phyloP scores from a whole-genome alignment of 2,888 invertebrate species.

The Drosophila sordidula region DNA sequence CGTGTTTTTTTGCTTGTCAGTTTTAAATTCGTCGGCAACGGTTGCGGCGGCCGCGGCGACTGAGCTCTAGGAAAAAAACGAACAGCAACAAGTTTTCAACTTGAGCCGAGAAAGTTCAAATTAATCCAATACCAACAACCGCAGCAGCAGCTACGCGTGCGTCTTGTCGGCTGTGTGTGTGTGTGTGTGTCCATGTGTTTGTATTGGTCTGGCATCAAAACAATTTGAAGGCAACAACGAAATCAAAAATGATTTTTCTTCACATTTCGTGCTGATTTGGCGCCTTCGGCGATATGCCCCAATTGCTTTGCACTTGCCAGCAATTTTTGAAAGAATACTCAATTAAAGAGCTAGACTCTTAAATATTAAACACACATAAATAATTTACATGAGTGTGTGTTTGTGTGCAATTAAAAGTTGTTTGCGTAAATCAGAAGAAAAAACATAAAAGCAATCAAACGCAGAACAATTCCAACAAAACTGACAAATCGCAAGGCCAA shows the following conservation, averaged over 20 bases:
- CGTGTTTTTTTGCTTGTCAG: slow-evolving; percentile 32
- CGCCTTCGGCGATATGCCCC: slow-evolving; percentile 31
- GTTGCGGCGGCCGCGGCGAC: slow-evolving; percentile 35
- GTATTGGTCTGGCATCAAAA: slow-evolving; percentile 16
- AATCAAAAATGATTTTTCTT: slow-evolving; percentile 27
- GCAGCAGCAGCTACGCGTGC: slow-evolving; percentile 17
- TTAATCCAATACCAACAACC: slow-evolving; percentile 30
- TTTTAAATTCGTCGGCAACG: slow-evolving; percentile 52
- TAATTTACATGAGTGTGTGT: background rate
- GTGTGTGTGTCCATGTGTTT: slow-evolving; percentile 2
- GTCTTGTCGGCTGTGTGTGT: slow-evolving; percentile 7
- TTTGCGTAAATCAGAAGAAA: slow-evolving; percentile 7
- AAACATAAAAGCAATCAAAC: slow-evolving; percentile 1
- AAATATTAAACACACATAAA: background rate
- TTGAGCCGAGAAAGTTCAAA: slow-evolving; percentile 51
- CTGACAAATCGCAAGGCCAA: background rate
- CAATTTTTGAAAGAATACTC: slow-evolving; percentile 18
- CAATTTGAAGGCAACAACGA: slow-evolving; percentile 12
- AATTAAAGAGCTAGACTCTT: slow-evolving; percentile 37
- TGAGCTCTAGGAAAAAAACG: slow-evolving; percentile 35
- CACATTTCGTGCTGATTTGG: slow-evolving; percentile 23
- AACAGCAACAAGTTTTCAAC: slow-evolving; percentile 53
- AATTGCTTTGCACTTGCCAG: slow-evolving; percentile 49
- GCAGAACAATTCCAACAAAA: background rate
- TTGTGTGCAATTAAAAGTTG: background rate